Conservation (phyloP, 2,113 vertebrate species). For the Solea solea region DNA sequence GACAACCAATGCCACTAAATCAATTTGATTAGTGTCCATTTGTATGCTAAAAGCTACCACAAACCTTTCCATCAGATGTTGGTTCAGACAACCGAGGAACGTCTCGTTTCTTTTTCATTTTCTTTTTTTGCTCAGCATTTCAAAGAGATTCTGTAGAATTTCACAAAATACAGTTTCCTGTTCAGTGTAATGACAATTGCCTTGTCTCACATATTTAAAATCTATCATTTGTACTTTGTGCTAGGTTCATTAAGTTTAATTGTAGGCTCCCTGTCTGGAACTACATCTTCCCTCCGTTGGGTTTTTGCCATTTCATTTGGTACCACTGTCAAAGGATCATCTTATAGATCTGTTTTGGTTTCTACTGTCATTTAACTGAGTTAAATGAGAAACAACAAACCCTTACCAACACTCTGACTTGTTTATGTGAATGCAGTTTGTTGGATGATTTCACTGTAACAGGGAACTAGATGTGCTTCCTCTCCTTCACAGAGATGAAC, state of each 20-base stretch:
- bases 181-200: constrained; percentile 18
- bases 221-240: constrained; percentile 15
- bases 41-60: not conserved
- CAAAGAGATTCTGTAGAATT: constrained; percentile 20
- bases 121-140: not conserved
- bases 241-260: constrained; percentile 19
- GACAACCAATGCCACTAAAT: not conserved
- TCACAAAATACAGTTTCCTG: constrained; percentile 10
- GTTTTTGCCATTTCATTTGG: constrained; percentile 29
- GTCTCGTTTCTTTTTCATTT: too few species aligned
- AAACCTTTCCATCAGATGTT: not conserved
- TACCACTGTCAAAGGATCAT: not conserved
- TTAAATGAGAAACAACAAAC: too few species aligned
- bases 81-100: not conserved
- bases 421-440: too few species aligned
- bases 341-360: not conserved
- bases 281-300: constrained; percentile 35
- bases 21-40: not conserved
- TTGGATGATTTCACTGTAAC: not conserved
- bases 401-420: too few species aligned
- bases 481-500: constrained; percentile 1
- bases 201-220: constrained; percentile 22
- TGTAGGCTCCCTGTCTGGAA: constrained; percentile 41
- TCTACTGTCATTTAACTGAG: too few species aligned
- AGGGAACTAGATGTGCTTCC: not conserved